These are phyloP conservation scores for Zaprionus taronus DNA, from an alignment of 1,140 invertebrate genomes.

Conservation along the genomic window DNA sequence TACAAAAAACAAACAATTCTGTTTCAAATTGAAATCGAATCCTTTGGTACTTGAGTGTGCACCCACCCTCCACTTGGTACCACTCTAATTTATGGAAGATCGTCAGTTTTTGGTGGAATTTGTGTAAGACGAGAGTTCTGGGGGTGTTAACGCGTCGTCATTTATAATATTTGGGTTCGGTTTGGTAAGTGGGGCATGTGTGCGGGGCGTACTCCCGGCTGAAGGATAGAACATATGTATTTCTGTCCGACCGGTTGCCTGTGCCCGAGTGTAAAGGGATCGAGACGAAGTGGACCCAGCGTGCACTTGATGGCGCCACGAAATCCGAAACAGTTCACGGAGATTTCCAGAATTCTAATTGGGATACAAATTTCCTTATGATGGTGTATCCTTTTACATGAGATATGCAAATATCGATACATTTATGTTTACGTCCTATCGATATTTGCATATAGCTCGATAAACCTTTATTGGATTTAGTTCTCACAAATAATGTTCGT, in stretches of 20 bases:
- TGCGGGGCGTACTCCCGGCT: constrained; percentile 14
- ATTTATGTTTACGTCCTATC: neutral
- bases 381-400: neutral
- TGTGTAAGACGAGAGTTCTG: constrained; percentile 70
- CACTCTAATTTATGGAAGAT: constrained; percentile 66
- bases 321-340: constrained; percentile 7
- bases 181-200: constrained; percentile 28
- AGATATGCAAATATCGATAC: neutral
- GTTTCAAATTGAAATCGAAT: constrained; percentile 44
- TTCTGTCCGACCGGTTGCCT: neutral
- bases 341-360: constrained; percentile 4
- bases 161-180: constrained; percentile 64
- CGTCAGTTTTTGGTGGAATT: constrained; percentile 62
- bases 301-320: constrained; percentile 10
- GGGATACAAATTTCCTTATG: neutral
- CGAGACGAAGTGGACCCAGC: neutral
- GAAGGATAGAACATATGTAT: constrained; percentile 5
- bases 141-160: constrained; percentile 80
- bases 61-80: constrained; percentile 19
- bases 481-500: neutral
- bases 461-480: neutral
- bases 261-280: neutral
- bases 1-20: constrained; percentile 64
- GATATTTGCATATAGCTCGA: neutral
- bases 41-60: constrained; percentile 51